Evolutionary conservation across 1,140 invertebrate genomes (phyloP).

Genomic region (Phymastichus coffea): DNA sequence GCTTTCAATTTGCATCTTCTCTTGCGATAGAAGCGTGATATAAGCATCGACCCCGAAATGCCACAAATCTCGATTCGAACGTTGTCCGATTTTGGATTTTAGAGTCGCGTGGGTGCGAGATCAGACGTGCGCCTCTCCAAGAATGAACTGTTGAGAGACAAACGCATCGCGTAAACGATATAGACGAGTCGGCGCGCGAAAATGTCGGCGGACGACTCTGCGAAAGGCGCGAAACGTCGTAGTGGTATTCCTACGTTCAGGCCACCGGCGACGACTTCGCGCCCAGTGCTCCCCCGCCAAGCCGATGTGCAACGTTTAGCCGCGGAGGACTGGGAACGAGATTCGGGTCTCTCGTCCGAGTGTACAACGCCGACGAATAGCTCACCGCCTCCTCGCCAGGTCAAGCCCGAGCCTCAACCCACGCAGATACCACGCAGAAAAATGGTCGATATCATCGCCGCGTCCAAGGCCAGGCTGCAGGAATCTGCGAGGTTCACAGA

Average conservation of each 20-base stretch:
- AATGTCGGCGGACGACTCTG: conserved; percentile 18
- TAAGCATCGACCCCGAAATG: too few relatives aligned
- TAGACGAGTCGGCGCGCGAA: too few relatives aligned
- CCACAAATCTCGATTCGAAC: too few relatives aligned
- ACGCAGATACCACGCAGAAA: not conserved
- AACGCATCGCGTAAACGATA: too few relatives aligned
- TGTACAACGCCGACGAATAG: conserved; percentile 49
- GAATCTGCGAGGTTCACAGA: conserved; percentile 8
- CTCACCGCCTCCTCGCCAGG: conserved; percentile 48
- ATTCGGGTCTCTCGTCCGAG: conserved; percentile 53
- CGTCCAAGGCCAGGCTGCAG: conserved; percentile 40
- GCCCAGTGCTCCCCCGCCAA: not conserved
- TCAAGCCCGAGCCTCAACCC: conserved; percentile 29
- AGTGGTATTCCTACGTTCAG: conserved; percentile 22
- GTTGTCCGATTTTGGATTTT: too few relatives aligned
- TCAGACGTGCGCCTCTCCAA: too few relatives aligned
- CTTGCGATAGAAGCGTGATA: too few relatives aligned
- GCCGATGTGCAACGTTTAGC: not conserved
- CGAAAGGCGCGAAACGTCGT: conserved; percentile 33
- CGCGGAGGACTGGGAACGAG: conserved; percentile 41
- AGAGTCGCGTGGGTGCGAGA: too few relatives aligned
- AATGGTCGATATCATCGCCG: conserved; percentile 32
- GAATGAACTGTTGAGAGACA: too few relatives aligned
- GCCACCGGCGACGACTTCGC: not conserved
- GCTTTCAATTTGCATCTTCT: too few relatives aligned